Evolutionary conservation across 2,888 invertebrate species (phyloP).

Genomic region (Sclerodermus sp.): DNA sequence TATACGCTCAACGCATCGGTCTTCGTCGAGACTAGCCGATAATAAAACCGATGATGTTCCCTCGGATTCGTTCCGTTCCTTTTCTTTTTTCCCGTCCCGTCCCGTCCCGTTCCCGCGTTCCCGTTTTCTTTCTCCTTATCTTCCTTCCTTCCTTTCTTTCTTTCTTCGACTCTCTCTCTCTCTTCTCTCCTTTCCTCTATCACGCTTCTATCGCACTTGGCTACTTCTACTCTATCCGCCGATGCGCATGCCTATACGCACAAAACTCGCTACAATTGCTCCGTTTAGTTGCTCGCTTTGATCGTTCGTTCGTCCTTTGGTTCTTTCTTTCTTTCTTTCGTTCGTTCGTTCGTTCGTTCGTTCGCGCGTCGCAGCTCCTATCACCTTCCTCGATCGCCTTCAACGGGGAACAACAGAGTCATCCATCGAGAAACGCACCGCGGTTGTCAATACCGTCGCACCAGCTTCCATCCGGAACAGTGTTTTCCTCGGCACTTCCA

Average conservation of each 20-base stretch:
- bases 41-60: slow-evolving; percentile 5
- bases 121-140: background rate
- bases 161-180: background rate
- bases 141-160: background rate
- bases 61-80: background rate
- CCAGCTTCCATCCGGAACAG: too few species aligned
- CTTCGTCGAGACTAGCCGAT: slow-evolving; percentile 7
- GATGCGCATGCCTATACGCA: background rate
- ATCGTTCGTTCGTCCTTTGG: background rate
- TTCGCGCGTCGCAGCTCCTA: too few species aligned
- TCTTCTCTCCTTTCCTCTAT: background rate
- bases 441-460: too few species aligned
- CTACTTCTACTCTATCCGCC: too few species aligned
- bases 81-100: background rate
- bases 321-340: too few species aligned
- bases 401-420: too few species aligned
- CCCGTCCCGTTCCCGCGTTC: too few species aligned
- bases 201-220: background rate
- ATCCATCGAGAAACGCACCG: too few species aligned
- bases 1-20: slow-evolving; percentile 13
- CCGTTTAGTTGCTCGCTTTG: background rate
- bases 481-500: too few species aligned
- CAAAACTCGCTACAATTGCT: background rate
- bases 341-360: too few species aligned
- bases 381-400: too few species aligned